Base-by-base conservation (phyloP, 2,888 invertebrate species). In the Chesias legatella region DNA sequence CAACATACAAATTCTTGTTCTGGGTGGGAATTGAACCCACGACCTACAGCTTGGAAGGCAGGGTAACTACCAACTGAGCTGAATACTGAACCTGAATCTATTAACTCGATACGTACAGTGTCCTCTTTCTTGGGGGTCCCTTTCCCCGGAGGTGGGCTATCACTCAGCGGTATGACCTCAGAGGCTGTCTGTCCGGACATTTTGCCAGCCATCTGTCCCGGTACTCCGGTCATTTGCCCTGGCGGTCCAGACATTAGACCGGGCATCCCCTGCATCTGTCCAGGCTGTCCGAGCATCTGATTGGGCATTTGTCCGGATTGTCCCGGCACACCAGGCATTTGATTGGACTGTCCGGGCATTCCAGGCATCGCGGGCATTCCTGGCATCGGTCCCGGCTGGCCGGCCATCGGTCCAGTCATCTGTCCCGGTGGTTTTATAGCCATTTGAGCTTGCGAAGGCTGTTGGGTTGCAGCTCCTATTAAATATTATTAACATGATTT, bases 101-200 rank as follows among this genome's bases (percentile, higher is more conserved):
- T n/a, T n/a, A n/a, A n/a, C n/a, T n/a, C n/a, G n/a, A 22, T 1
- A 42, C 60, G 59, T 10, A 67, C 67, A 6, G 53, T 58, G 3
- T 73, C 70, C 1, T 68, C 67, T 27, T 66, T 67, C 24, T 40
- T 32, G 4, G 44, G 9, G 1, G 24, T 17, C 5, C 13, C 72
- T 7, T 29, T 33, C n/a, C 28, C 24, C 1, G 45, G 22, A 1
- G 45, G 33, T 5, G 50, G 34, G 1, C 56, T 48, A 4, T 51
- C 51, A 10, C 43, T 4, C 6, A 29, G 27, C n/a, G 21, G 31
- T 2, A 35, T 24, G 9, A 31, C 21, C 11, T 39, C 44, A 1
- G 27, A 1, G 1, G 6, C 22, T 5, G 22, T 6, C 22, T 23
- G 20, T 0, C 39, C 40, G 1, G 40, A 30, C 24, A 23, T 17